These are phyloP conservation scores for Eurois occulta DNA, from an alignment of 2,888 invertebrate species.

Conservation along the genomic window DNA sequence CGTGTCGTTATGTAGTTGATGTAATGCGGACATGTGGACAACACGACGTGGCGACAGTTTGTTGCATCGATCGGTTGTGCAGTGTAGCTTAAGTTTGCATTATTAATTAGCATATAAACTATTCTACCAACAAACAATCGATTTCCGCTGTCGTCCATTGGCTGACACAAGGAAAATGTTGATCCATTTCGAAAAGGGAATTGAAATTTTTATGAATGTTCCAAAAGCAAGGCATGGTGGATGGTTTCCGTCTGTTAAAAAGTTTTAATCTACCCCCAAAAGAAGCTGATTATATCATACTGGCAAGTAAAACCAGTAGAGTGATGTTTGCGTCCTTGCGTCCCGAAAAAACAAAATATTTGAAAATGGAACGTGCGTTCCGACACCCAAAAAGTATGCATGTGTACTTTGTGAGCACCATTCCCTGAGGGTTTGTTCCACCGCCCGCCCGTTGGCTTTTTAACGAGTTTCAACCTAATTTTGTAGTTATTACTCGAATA, in stretches of 20 bases:
- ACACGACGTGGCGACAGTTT: conserved; percentile 32
- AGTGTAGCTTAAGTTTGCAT: conserved; percentile 35
- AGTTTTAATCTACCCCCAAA: conserved; percentile 15
- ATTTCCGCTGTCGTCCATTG: background rate
- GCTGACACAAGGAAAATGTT: background rate
- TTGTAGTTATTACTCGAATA: conserved; percentile 52
- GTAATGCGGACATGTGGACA: conserved; percentile 11
- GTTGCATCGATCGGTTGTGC: conserved; percentile 50
- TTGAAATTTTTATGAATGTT: background rate
- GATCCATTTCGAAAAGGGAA: background rate
- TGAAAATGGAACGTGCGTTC: conserved; percentile 46
- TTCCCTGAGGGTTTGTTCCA: conserved; percentile 45
- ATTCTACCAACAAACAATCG: conserved; percentile 33
- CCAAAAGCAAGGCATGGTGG: background rate
- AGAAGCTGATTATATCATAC: background rate
- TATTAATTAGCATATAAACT: conserved; percentile 43
- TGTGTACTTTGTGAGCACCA: conserved; percentile 50
- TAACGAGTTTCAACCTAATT: conserved; percentile 57
- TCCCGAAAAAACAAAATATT: conserved; percentile 43
- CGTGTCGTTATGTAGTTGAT: background rate
- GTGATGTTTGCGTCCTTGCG: conserved; percentile 11
- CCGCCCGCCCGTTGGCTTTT: conserved; percentile 46
- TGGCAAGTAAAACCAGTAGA: background rate
- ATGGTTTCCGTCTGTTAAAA: background rate
- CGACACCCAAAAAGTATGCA: conserved; percentile 52